Base-by-base conservation (phyloP, 2,888 invertebrate genomes). In the Pristionchus japonicus region DNA sequence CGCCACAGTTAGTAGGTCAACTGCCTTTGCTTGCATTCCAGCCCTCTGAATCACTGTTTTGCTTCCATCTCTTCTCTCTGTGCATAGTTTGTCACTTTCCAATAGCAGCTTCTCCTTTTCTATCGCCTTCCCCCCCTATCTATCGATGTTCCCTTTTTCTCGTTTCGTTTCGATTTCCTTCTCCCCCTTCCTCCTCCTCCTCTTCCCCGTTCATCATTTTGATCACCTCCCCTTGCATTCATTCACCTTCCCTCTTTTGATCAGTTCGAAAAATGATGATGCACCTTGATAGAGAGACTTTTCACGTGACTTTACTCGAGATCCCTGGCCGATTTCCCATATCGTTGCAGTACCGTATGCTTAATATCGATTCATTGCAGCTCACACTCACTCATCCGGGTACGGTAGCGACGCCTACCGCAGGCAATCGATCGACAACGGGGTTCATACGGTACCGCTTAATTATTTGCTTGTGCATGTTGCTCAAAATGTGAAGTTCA, bases 231-330 rank as follows among this genome's bases (percentile, higher is more conserved):
- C 27, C 20, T 31, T 40, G 43, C 84, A 20, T 27, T 57, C 37
- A n/a, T 27, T 57, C 57, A 47, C n/a, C 40, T 52, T 27, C 17
- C 34, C 84, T 52, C 82, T 83, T 52, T 49, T 77, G 77, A 77
- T 77, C 77, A 77, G n/a, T 77, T 67, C n/a, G 77, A 77, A 77
- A 77, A 77, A 77, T 77, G 40, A 40, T 11, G 17, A 37, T n/a
- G n/a, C n/a, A n/a, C n/a, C n/a, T n/a, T n/a, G n/a, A n/a, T 20
- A 23, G 70, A 23, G 64, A 4, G 70, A 37, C 7, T 61, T 4
- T 84, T 52, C 49, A 49, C 52, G 64, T 61, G 49, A 64, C 3
- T 31, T 49, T 27, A 34, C 34, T 20, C 20, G 85, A 34, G 27
- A 57, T 49, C 17, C 40, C 20, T 34, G 4, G 13, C n/a, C 34